Evolutionary conservation across 2,113 vertebrate genomes (phyloP).

Genomic region (Numenius arquata): DNA sequence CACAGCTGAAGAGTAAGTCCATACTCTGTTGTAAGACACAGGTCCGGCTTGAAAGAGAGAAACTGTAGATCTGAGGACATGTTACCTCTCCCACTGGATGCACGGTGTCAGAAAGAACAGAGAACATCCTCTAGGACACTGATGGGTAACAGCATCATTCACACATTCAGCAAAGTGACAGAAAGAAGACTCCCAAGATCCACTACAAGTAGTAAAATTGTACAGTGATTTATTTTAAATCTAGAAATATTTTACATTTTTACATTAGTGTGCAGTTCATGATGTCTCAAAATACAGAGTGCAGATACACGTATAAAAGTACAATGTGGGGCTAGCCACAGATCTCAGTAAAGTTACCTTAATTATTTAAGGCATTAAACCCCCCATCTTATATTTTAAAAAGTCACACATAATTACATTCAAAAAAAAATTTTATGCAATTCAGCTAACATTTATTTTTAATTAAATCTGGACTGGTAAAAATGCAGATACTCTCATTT

Average conservation of each 20-base stretch:
- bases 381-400: conserved; percentile 46
- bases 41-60: neutral
- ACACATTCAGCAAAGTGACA: neutral
- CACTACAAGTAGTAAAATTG: conserved; percentile 27
- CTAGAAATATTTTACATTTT: conserved; percentile 76
- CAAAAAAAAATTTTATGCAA: conserved; percentile 41
- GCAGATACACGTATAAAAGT: conserved; percentile 68
- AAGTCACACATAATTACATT: conserved; percentile 68
- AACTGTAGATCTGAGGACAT: neutral
- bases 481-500: conserved; percentile 41
- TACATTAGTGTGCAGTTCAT: conserved; percentile 77
- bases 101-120: neutral
- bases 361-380: conserved; percentile 63
- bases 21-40: neutral
- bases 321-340: conserved; percentile 54
- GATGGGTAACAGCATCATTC: neutral
- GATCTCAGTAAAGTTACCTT: conserved; percentile 64
- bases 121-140: neutral
- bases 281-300: conserved; percentile 73
- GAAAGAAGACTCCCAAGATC: neutral
- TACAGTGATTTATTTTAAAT: conserved; percentile 73
- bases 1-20: neutral
- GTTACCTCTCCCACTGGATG: neutral
- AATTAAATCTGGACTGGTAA: conserved; percentile 54
- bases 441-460: neutral